These are phyloP conservation scores for Acleris sparsana DNA, from an alignment of 2,888 invertebrate species.

Conservation along the genomic window DNA sequence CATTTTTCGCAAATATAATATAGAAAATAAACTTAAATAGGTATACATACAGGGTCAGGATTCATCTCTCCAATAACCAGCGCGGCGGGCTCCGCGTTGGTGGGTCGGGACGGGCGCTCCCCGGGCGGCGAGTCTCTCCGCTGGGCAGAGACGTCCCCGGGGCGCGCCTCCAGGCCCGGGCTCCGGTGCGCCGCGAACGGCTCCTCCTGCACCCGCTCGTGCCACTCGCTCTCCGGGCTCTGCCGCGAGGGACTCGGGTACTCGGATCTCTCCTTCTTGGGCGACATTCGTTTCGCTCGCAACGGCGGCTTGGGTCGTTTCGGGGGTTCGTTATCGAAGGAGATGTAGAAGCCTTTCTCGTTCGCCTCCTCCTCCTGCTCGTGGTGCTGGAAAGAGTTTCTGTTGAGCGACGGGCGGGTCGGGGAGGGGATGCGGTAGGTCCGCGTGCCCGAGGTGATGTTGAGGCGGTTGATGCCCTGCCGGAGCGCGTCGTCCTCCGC, in stretches of 20 bases:
- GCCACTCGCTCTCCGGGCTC: constrained; percentile 30
- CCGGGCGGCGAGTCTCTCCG: constrained; percentile 54
- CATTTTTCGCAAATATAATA: too few relatives aligned
- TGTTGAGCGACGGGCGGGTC: constrained; percentile 88
- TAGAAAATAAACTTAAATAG: too few relatives aligned
- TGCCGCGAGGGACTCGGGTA: constrained; percentile 59
- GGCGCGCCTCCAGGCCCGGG: constrained; percentile 43
- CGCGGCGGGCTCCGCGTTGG: constrained; percentile 65
- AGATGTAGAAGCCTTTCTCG: constrained; percentile 96
- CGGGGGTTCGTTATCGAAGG: constrained; percentile 94
- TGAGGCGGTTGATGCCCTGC: constrained; percentile 88
- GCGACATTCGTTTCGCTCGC: constrained; percentile 88
- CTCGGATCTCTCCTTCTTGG: constrained; percentile 87
- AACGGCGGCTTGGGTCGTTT: constrained; percentile 95
- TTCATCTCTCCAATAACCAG: constrained; percentile 73
- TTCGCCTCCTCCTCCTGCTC: constrained; percentile 74
- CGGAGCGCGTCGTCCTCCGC: constrained; percentile 83
- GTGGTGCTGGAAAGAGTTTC: constrained; percentile 87
- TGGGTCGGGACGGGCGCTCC: constrained; percentile 50
- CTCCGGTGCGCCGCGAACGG: constrained; percentile 54
- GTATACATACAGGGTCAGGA: constrained; percentile 67
- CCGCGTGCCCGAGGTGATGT: constrained; percentile 93
- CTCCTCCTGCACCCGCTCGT: constrained; percentile 43
- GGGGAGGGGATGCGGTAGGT: constrained; percentile 96
- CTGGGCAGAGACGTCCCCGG: constrained; percentile 52